These are phyloP conservation scores for Microtus oregoni DNA, from an alignment of 2,113 vertebrate genomes.

Conservation along the genomic window DNA sequence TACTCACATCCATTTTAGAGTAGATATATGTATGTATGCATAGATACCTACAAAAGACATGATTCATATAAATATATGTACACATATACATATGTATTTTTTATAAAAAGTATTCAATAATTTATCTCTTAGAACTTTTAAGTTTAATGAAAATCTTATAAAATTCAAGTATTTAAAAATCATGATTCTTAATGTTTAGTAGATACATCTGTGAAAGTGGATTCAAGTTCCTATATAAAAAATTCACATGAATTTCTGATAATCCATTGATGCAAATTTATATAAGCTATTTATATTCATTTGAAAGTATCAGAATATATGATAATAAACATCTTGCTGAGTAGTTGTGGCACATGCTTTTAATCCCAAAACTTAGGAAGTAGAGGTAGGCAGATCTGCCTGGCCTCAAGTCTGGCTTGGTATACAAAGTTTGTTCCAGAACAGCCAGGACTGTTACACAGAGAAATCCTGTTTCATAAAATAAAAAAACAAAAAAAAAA, in stretches of 20 bases:
- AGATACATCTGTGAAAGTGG: background rate
- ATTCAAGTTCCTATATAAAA: background rate
- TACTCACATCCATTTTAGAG: background rate
- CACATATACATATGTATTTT: background rate
- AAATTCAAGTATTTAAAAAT: background rate
- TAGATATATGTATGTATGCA: background rate
- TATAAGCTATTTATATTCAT: background rate
- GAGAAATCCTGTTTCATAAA: too few relatives aligned
- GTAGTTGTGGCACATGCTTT: too few relatives aligned
- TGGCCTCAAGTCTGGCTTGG: too few relatives aligned
- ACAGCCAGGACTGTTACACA: too few relatives aligned
- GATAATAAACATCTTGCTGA: background rate
- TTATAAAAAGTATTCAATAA: background rate
- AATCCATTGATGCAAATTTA: background rate
- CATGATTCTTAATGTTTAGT: background rate
- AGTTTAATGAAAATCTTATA: background rate
- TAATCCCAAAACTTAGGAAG: too few relatives aligned
- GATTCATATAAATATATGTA: background rate
- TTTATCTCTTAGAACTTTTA: background rate
- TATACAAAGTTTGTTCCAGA: too few relatives aligned
- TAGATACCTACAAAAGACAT: background rate
- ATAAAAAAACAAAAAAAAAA: too few relatives aligned
- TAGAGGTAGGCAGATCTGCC: too few relatives aligned
- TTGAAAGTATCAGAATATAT: background rate
- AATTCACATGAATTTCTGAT: background rate